Base-by-base conservation (phyloP, 2,888 invertebrate genomes). In the Sipha maydis region DNA sequence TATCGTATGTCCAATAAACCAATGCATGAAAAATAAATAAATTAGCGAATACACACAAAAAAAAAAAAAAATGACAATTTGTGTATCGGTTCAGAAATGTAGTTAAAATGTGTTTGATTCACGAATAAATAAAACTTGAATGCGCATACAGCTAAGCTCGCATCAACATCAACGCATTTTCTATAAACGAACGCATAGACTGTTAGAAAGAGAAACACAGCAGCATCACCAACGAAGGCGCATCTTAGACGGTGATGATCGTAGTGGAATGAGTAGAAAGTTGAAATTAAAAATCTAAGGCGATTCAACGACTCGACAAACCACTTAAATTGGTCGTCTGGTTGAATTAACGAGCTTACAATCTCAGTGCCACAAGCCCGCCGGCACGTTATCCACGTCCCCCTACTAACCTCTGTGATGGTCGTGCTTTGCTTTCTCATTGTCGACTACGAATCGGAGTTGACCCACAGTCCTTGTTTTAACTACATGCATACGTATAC, bases 321-420 rank as follows among this genome's bases (percentile, higher is more conserved):
- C 67, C 85, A 69, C 77, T 78, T 38, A 69, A 85, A 77, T 77
- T 34, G 41, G 85, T 67, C 48, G 77, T 48, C 67, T 41, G 67
- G 69, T 38, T 48, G 78, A 48, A 67, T 77, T 25, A 67, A 78
- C 77, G 31, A 69, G 67, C 41, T 77, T 67, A 38, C 41, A 77
- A n/a, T 41, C 61, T 48, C 14, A 2, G 48, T 14, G 48, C 48
- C 48, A 48, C 76, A 11, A 14, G 9, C 34, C 31, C n/a, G 14
- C 34, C 38, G 9, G 34, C 25, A 48, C 11, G 48, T 48, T 48
- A 48, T 56, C 54, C 7, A n/a, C 48, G 11, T 0, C 21, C 11
- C 38, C 14, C 38, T 38, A 4, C n/a, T 7, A 7, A 4, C 79
- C 7, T 5, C 41, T 9, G 21, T 0, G 61, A 5, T 61, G 3